Conservation (phyloP, 2,113 vertebrate species). For the Ginglymostoma cirratum region DNA sequence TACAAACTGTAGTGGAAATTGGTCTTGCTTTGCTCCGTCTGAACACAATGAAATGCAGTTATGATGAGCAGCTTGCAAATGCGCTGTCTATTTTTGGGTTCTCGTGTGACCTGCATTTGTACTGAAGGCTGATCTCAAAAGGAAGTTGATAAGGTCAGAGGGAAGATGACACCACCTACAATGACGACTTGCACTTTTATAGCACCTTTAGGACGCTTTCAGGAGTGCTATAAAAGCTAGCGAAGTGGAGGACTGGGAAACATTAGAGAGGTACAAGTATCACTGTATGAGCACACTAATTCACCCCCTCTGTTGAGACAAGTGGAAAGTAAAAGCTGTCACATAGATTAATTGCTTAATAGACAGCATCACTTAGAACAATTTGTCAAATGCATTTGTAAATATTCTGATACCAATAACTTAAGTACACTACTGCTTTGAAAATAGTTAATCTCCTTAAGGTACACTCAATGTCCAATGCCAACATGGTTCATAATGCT, state of each 20-base stretch:
- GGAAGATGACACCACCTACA: background rate
- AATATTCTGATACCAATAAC: background rate
- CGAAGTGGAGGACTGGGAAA: background rate
- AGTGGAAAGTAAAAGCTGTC: background rate
- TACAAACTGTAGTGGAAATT: conserved; percentile 12
- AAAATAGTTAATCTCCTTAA: background rate
- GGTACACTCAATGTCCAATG: background rate
- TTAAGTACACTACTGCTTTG: background rate
- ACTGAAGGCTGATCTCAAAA: background rate
- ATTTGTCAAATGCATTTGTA: background rate
- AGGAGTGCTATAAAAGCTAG: background rate
- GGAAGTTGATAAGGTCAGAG: conserved; percentile 17
- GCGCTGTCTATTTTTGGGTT: background rate
- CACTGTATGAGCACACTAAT: background rate
- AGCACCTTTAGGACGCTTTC: background rate
- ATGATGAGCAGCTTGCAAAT: background rate
- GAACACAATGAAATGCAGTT: conserved; percentile 1
- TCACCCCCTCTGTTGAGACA: background rate
- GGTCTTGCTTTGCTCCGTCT: background rate
- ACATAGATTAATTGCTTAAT: background rate
- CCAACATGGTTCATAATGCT: background rate
- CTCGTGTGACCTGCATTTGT: conserved; percentile 4
- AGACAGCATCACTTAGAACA: background rate
- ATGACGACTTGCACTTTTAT: background rate
- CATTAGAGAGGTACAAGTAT: background rate